These are phyloP conservation scores for Brachypodius melanocephalos DNA, from an alignment of 2,113 vertebrate genomes.

Conservation along the genomic window DNA sequence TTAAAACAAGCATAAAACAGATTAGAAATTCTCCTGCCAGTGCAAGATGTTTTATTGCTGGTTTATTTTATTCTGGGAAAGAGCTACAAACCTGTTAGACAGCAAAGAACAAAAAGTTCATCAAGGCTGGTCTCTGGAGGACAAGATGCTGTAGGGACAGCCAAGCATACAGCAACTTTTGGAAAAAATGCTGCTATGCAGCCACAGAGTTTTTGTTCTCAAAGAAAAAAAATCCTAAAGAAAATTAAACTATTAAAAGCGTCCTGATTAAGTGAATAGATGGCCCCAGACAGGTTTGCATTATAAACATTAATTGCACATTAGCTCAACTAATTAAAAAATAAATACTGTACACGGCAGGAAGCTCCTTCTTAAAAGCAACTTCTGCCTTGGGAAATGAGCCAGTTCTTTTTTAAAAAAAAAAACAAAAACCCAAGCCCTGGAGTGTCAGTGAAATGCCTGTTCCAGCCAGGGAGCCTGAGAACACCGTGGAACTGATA, in stretches of 20 bases:
- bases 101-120: background rate
- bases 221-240: background rate
- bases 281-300: slow-evolving; percentile 8
- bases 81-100: background rate
- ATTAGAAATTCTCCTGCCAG: background rate
- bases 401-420: background rate
- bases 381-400: slow-evolving; percentile 27
- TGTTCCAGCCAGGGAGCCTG: background rate
- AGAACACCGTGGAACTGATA: background rate
- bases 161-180: background rate
- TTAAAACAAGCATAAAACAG: background rate
- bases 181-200: background rate
- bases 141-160: background rate
- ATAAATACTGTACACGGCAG: slow-evolving; percentile 22
- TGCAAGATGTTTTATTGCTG: background rate
- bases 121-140: background rate
- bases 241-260: background rate
- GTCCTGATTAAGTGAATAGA: slow-evolving; percentile 2
- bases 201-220: background rate
- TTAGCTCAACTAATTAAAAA: slow-evolving; percentile 58
- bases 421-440: background rate
- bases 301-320: slow-evolving; percentile 54
- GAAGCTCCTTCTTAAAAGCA: slow-evolving; percentile 32
- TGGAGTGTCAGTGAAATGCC: background rate
- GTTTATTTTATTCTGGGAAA: background rate